Conservation (phyloP, 2,888 invertebrate species). For the Orgyia antiqua region DNA sequence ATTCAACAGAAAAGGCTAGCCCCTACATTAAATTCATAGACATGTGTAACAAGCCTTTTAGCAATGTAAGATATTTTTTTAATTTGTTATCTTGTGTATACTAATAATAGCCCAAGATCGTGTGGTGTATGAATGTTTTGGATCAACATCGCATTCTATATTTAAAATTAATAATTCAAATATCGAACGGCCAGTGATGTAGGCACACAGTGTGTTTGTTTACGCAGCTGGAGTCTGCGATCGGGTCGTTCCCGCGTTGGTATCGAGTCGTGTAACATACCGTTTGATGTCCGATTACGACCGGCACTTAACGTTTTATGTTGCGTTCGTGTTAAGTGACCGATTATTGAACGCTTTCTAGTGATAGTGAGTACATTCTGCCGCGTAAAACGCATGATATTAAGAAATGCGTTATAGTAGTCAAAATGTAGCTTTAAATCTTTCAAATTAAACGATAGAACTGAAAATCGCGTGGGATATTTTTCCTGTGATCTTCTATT, state of each 20-base stretch:
- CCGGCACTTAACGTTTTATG: conserved; percentile 46
- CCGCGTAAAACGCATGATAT: conserved; percentile 11
- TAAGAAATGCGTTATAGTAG: conserved; percentile 13
- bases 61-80: too few species aligned
- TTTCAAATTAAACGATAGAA: background rate
- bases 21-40: too few species aligned
- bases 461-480: background rate
- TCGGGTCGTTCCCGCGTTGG: conserved; percentile 19
- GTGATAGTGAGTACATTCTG: conserved; percentile 24
- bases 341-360: conserved; percentile 48
- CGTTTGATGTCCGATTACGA: conserved; percentile 50
- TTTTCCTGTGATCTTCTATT: background rate
- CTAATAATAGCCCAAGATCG: background rate
- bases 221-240: conserved; percentile 43
- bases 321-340: conserved; percentile 45
- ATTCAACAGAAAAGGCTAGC: too few species aligned
- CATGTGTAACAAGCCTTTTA: too few species aligned
- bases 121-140: conserved; percentile 7
- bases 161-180: conserved; percentile 27
- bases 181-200: conserved; percentile 39
- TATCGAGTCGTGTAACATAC: conserved; percentile 40
- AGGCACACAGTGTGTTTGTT: conserved; percentile 39
- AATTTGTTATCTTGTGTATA: background rate
- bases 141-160: conserved; percentile 20
- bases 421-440: background rate